These are phyloP conservation scores for Nothoprocta perdicaria DNA, from an alignment of 2,113 vertebrate species.

Conservation along the genomic window DNA sequence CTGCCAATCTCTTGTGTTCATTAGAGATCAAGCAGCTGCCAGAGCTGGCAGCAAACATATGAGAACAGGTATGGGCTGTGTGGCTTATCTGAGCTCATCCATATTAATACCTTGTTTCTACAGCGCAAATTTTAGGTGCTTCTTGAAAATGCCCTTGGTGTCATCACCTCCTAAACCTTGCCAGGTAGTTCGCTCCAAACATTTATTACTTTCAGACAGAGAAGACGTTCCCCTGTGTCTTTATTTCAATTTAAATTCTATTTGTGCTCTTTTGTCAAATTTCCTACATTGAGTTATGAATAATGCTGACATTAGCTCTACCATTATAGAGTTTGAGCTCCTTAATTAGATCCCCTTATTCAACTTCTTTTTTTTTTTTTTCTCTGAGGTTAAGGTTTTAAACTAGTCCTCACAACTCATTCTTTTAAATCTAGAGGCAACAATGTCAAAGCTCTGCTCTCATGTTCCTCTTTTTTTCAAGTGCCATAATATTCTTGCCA, in stretches of 20 bases:
- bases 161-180: slow-evolving; percentile 49
- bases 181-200: slow-evolving; percentile 39
- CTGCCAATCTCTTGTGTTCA: not conserved
- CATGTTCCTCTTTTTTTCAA: not conserved
- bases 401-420: slow-evolving; percentile 5
- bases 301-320: slow-evolving; percentile 70
- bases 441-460: not conserved
- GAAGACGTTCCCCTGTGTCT: slow-evolving; percentile 40
- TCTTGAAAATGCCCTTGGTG: slow-evolving; percentile 8
- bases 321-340: slow-evolving; percentile 54
- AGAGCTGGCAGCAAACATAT: not conserved
- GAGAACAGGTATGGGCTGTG: not conserved
- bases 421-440: slow-evolving; percentile 29
- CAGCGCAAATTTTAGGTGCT: not conserved
- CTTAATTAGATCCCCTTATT: slow-evolving; percentile 66
- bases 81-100: slow-evolving; percentile 27
- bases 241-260: slow-evolving; percentile 69
- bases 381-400: slow-evolving; percentile 43
- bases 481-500: not conserved
- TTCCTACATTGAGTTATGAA: slow-evolving; percentile 52
- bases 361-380: not conserved
- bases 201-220: slow-evolving; percentile 55
- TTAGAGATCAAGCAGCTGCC: slow-evolving; percentile 9
- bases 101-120: not conserved
- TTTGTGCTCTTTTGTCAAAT: slow-evolving; percentile 67